Evolutionary conservation across 2,113 vertebrate species (phyloP).

Genomic region (Heterotilapia buettikoferi): DNA sequence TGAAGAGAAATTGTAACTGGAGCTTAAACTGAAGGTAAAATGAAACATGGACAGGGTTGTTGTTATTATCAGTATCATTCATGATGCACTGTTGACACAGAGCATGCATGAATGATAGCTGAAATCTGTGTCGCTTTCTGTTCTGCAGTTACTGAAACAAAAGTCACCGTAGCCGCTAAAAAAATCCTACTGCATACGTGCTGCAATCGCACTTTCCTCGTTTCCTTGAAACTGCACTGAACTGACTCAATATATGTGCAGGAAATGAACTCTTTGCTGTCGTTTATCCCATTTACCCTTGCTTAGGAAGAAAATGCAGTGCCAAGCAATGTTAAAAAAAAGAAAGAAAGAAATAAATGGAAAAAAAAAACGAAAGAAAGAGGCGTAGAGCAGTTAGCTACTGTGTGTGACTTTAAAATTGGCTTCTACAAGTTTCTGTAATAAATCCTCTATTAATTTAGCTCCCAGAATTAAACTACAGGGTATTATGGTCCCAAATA

Average conservation of each 20-base stretch:
- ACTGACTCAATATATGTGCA: neutral
- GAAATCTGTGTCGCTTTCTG: neutral
- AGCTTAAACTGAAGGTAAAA: neutral
- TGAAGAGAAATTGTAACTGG: neutral
- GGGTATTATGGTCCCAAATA: neutral
- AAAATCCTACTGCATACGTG: neutral
- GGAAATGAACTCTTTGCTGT: constrained; percentile 10
- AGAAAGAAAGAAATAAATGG: neutral
- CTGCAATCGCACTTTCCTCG: neutral
- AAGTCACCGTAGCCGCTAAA: neutral
- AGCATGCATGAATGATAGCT: neutral
- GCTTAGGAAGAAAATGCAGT: neutral
- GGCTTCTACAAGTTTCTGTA: constrained; percentile 3
- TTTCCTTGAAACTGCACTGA: neutral
- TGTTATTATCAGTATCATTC: neutral
- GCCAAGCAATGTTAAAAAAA: neutral
- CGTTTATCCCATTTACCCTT: neutral
- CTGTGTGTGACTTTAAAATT: constrained; percentile 25
- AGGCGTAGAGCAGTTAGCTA: neutral
- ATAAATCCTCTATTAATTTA: constrained; percentile 34
- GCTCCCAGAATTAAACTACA: constrained; percentile 19
- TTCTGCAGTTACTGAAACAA: neutral
- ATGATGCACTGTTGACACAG: neutral
- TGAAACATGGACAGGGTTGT: neutral
- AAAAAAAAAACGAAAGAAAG: neutral